Evolutionary conservation across 1,140 invertebrate genomes (phyloP).

Genomic region (Xylocopa sonorina): DNA sequence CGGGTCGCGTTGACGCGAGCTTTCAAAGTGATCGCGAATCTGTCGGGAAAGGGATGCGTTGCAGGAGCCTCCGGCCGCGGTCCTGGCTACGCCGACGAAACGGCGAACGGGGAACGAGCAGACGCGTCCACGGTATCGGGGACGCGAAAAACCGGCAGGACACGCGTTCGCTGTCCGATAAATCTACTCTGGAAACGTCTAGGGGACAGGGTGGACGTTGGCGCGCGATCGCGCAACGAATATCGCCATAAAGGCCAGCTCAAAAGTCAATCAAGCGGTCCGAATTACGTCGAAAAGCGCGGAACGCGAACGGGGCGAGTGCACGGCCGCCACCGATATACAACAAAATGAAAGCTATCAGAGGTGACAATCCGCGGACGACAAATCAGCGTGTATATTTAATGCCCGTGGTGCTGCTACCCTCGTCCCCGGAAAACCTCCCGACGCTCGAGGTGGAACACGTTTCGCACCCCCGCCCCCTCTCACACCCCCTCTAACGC

Average conservation of each 20-base stretch:
- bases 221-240: conserved; percentile 51
- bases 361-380: conserved; percentile 77
- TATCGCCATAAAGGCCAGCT: conserved; percentile 69
- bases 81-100: conserved; percentile 47
- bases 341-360: conserved; percentile 77
- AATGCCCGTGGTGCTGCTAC: conserved; percentile 71
- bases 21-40: not conserved
- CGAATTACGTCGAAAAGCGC: conserved; percentile 70
- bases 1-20: not conserved
- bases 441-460: conserved; percentile 64
- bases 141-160: conserved; percentile 59
- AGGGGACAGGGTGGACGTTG: conserved; percentile 28
- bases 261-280: conserved; percentile 71
- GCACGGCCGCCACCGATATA: conserved; percentile 65
- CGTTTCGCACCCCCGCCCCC: conserved; percentile 34
- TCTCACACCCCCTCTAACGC: not conserved
- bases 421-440: conserved; percentile 59
- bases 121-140: conserved; percentile 16
- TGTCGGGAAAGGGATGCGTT: conserved; percentile 50
- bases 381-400: conserved; percentile 80
- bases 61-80: conserved; percentile 39
- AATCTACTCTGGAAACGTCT: conserved; percentile 54
- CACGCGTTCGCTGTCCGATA: conserved; percentile 54
- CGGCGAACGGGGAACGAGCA: conserved; percentile 29
- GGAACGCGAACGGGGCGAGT: conserved; percentile 44